Conservation (phyloP, 2,797 vertebrate species). For the Hapalemur alaotrensis region DNA sequence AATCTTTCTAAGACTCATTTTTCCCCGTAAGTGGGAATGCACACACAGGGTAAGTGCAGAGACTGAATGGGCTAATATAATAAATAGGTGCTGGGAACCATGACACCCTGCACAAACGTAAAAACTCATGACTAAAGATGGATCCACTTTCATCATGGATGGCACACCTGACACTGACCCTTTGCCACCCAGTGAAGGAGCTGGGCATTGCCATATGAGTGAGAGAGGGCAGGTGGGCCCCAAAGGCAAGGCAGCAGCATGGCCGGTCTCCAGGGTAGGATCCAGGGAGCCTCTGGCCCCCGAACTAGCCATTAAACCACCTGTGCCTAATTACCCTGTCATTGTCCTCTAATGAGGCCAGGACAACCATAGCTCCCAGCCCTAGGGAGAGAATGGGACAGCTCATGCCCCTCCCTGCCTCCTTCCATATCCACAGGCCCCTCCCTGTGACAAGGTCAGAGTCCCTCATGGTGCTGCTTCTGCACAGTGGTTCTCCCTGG, state of each 20-base stretch:
- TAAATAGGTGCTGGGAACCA: not conserved
- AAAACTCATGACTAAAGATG: not conserved
- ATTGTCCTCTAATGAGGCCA: not conserved
- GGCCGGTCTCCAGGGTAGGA: not conserved
- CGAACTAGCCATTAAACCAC: not conserved
- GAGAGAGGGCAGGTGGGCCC: not conserved
- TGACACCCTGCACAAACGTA: not conserved
- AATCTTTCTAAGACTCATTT: not conserved
- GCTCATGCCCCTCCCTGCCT: not conserved
- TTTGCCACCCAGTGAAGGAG: not conserved
- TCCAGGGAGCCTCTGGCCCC: not conserved
- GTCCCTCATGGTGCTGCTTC: not conserved
- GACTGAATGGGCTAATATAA: rapidly evolving
- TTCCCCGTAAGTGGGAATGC: not conserved
- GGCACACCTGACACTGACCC: not conserved
- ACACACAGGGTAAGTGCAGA: not conserved
- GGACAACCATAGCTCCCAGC: not conserved
- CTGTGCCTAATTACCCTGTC: not conserved
- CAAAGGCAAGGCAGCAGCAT: not conserved
- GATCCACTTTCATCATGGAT: not conserved
- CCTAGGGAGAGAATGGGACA: not conserved
- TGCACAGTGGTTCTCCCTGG: not conserved
- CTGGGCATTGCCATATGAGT: not conserved
- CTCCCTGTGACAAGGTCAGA: not conserved
- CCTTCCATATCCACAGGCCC: not conserved